These are phyloP conservation scores for Leuciscus idus DNA, from an alignment of 2,113 vertebrate genomes.

Conservation along the genomic window DNA sequence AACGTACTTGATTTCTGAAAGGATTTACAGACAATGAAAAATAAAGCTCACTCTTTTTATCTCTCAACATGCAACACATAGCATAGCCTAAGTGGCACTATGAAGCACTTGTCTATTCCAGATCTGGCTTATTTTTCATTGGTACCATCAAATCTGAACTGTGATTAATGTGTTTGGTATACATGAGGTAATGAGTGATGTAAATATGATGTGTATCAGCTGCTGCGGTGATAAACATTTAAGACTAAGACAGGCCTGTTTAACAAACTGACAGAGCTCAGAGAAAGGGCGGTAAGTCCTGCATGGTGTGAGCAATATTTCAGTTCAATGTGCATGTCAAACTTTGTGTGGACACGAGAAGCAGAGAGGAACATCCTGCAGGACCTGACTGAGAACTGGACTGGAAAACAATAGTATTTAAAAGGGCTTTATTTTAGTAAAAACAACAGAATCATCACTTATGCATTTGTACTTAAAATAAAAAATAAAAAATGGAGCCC, in stretches of 20 bases:
- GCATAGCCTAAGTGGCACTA: not conserved
- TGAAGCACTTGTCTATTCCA: not conserved
- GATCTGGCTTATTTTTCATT: slow-evolving; percentile 44
- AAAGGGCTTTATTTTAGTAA: not conserved
- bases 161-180: not conserved
- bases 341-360: not conserved
- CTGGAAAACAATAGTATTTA: not conserved
- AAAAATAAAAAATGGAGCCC: too few relatives aligned
- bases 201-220: slow-evolving; percentile 9
- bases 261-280: slow-evolving; percentile 42
- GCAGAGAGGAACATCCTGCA: slow-evolving; percentile 29
- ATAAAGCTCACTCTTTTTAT: slow-evolving; percentile 3
- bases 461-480: too few relatives aligned
- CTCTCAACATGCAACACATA: not conserved
- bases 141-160: slow-evolving; percentile 22
- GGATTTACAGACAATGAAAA: slow-evolving; percentile 44
- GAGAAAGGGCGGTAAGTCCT: slow-evolving; percentile 48
- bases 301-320: slow-evolving; percentile 40
- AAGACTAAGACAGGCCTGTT: slow-evolving; percentile 45
- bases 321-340: not conserved
- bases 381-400: slow-evolving; percentile 5
- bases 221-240: not conserved
- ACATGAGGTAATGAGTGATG: slow-evolving; percentile 23
- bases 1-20: not conserved
- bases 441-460: not conserved